Base-by-base conservation (phyloP, 2,797 vertebrate genomes). In the Arrhamphus sclerolepis region DNA sequence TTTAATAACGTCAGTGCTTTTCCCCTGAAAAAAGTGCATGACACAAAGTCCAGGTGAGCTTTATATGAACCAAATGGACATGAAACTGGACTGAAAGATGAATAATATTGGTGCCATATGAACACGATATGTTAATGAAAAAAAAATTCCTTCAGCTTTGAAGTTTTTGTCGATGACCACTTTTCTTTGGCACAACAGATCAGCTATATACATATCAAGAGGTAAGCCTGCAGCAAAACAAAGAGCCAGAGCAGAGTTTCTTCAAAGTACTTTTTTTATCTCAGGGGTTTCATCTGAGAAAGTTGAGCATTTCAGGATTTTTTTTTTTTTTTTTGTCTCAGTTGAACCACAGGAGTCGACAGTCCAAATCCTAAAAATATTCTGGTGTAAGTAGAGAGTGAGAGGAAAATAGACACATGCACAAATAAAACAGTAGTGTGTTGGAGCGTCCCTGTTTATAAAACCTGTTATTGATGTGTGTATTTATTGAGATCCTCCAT, bases 391-490 rank as follows among this genome's bases (percentile, higher is more conserved):
- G 16, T 19, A 46, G 14, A 17, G 20, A 46, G 10, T 4, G 20
- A 21, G 17, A n/a, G n/a, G n/a, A n/a, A n/a, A 29, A 22, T 17
- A 44, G 16, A 21, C 18, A 19, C 18, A 17, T 3, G 1, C 13
- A n/a, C 4, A 42, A n/a, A 18, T n/a, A 2, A 49, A 46, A 2
- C 7, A n/a, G 47, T 1, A 3, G 1, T 39, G 22, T 4, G 28
- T 62, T 46, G 48, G 18, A 43, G 56, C 47, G 18, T 26, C 20
- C 38, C 62, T 48, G 64, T 72, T 75, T 67, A 69, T 73, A 56
- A 67, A 38, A 3, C 34, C 46, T 65, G 70, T 65, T 73, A 58
- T 66, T 55, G 67, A 53, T 29, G 70, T 63, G 56, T 66, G 63
- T 72, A 57, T 70, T 62, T 58, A 14, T 71, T 68, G 1, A 66